phyloP scores from a whole-genome alignment of 2,797 vertebrate genomes.

The Eidolon dupreanum region DNA sequence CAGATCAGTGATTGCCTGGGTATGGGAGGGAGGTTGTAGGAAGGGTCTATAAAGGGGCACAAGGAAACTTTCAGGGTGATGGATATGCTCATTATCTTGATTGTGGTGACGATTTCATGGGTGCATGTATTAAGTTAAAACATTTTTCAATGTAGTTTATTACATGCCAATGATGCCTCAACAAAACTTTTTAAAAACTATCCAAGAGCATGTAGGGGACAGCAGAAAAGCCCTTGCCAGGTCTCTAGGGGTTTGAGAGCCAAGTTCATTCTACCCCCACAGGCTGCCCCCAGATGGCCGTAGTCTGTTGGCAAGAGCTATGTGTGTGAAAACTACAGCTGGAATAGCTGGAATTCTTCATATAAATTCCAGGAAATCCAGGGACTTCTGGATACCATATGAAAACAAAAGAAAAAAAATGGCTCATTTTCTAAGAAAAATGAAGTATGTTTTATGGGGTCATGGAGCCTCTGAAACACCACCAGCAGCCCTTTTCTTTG shows the following conservation, averaged over 20 bases:
- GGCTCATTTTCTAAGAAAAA: slow-evolving; percentile 59
- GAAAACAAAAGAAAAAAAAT: slow-evolving; percentile 36
- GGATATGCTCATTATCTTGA: not conserved
- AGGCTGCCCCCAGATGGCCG: slow-evolving; percentile 29
- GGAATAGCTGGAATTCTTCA: slow-evolving; percentile 69
- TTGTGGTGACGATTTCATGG: not conserved
- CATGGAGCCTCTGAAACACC: not conserved
- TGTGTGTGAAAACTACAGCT: slow-evolving; percentile 38
- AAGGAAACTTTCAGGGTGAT: not conserved
- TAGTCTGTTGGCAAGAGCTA: slow-evolving; percentile 25
- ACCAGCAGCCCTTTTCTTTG: not conserved
- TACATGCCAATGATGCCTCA: not conserved
- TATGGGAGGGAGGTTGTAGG: fast-evolving
- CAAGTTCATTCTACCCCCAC: not conserved
- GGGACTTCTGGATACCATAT: slow-evolving; percentile 69
- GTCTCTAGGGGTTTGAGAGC: not conserved
- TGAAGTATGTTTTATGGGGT: not conserved
- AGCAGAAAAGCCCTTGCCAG: not conserved
- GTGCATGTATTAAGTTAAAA: not conserved
- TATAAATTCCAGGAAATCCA: slow-evolving; percentile 75
- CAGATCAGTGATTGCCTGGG: not conserved
- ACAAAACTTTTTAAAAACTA: not conserved
- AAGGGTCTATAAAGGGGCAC: too few relatives aligned
- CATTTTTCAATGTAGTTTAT: not conserved
- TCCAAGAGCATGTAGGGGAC: not conserved